Evolutionary conservation across 2,888 invertebrate species (phyloP), one percentile per base, ranked within the genome.

Genomic region (Liopterus haemorrhoidalis): DNA sequence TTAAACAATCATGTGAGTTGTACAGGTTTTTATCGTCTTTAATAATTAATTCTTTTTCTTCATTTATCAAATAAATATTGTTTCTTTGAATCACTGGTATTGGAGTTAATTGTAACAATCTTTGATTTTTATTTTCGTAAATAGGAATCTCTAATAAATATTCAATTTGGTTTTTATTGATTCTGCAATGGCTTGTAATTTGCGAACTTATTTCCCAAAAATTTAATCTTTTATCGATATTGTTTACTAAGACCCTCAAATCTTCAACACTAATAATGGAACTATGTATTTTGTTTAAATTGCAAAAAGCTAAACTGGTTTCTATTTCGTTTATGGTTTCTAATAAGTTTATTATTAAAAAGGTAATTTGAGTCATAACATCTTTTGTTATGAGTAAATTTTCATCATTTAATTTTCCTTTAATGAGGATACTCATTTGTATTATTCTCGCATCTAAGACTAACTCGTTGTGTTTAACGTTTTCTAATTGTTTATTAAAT

Each of bases 401-500:
- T 28, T 28, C 28, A 11, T 28, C 9, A 11, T 6, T 28, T 11
- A 5, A n/a, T 9, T 28, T 8, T 28, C 11, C 11, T 9, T 28
- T 11, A 8, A 28, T 5, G 6, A 28, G 5, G 5, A n/a, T 5
- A 9, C 5, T 11, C 5, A 28, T 28, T 28, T 28, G 11, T 11
- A 9, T 28, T 28, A 28, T 28, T 9, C 28, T 6, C 5, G 8
- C 5, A n/a, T 28, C 28, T 28, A 28, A 28, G 11, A 28, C 28
- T 5, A 28, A 5, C 11, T 28, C 28, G 11, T 28, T 28, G 11
- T 28, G 28, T 5, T 5, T 11, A n/a, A 28, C 11, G 11, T 28
- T 11, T 28, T 28, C 28, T 9, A 28, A 11, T 28, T 28, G 28
- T 28, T 28, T 28, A 11, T 28, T 28, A 11, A 28, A 28, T 28